A percentile compares a stretch with the other conserved stretches of the same genome.
Conservation (phyloP, 2,888 invertebrate genomes). For the Coronaproctus castanopsis region DNA sequence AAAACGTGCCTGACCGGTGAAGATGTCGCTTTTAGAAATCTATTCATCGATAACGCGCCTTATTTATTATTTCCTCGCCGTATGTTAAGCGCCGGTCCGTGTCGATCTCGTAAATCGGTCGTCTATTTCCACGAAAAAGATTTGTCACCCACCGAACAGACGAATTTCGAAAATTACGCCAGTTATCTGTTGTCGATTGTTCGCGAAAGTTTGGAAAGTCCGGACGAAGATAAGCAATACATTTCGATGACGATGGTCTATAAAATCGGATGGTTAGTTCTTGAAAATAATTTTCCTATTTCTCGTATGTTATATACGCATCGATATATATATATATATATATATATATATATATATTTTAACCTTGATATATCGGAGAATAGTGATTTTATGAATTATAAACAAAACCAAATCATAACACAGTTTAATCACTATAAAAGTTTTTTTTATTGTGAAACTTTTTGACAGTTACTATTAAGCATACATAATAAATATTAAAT, state of each 20-base stretch:
- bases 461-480: too few relatives aligned
- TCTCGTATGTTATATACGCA: too few relatives aligned
- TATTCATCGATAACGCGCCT: background rate
- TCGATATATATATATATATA: too few relatives aligned
- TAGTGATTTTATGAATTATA: too few relatives aligned
- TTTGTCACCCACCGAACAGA: background rate
- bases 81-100: background rate
- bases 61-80: background rate
- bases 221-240: conserved; percentile 1
- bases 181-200: background rate
- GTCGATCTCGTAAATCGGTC: background rate
- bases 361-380: too few relatives aligned
- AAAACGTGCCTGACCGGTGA: background rate
- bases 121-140: background rate
- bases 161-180: background rate
- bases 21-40: background rate
- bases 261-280: conserved; percentile 2
- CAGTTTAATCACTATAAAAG: too few relatives aligned
- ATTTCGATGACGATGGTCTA: conserved; percentile 1
- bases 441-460: too few relatives aligned
- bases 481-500: too few relatives aligned
- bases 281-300: conserved; percentile 2
- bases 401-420: too few relatives aligned
- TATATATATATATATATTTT: too few relatives aligned
- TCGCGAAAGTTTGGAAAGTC: background rate